Evolutionary conservation across 2,113 vertebrate genomes (phyloP).

Genomic region (Pelusios castaneus): DNA sequence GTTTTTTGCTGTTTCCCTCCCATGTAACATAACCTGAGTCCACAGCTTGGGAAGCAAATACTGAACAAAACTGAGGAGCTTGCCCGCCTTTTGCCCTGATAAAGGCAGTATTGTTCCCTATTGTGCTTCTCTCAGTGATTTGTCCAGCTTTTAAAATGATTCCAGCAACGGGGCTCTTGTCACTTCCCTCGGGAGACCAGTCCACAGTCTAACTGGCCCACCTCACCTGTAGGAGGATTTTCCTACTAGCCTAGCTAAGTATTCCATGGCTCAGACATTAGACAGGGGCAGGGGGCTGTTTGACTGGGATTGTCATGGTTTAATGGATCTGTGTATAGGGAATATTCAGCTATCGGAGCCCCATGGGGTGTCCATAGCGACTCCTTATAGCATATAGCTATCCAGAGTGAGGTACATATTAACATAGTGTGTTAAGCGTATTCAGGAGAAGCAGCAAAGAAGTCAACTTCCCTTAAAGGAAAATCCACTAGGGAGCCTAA

Average conservation of each 20-base stretch:
- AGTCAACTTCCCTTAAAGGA: background rate
- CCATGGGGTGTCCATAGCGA: background rate
- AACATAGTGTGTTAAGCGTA: background rate
- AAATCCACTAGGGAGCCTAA: background rate
- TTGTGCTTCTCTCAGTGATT: background rate
- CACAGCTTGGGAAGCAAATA: background rate
- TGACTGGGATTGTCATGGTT: background rate
- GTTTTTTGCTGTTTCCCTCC: too few relatives aligned
- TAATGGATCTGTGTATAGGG: background rate
- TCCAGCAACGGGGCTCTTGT: background rate
- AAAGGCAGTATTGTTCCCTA: background rate
- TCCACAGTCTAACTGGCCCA: background rate
- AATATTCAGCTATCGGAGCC: background rate
- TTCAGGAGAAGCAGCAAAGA: background rate
- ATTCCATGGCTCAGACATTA: background rate
- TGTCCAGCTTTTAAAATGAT: background rate
- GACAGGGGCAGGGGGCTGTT: background rate
- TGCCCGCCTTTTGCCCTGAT: too few relatives aligned
- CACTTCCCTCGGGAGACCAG: accelerated
- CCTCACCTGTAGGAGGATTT: background rate
- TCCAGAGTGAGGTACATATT: background rate
- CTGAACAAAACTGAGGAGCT: background rate
- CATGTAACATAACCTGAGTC: background rate
- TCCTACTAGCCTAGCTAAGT: background rate
- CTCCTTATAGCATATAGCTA: background rate